Evolutionary conservation across 2,888 invertebrate species (phyloP).

Genomic region (Nemotelus nigrinus): DNA sequence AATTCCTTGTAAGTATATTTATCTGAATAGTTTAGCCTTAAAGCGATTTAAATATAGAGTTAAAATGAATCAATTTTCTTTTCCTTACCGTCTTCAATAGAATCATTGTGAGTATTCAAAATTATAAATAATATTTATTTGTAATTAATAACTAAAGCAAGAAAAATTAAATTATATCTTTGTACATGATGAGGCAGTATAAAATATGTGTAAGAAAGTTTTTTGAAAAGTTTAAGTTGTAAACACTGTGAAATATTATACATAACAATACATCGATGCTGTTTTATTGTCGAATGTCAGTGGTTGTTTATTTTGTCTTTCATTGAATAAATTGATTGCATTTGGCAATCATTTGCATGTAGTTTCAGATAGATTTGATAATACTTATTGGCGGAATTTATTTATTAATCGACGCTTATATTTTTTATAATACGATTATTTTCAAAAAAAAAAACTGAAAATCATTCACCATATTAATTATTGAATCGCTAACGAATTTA

Average conservation of each 20-base stretch:
- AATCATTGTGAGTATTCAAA: constrained; percentile 38
- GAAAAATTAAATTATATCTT: constrained; percentile 41
- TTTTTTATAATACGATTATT: no score
- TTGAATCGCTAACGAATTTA: no score
- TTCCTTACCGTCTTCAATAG: constrained; percentile 24
- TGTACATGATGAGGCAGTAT: constrained; percentile 35
- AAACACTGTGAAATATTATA: constrained; percentile 37
- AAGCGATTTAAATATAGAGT: constrained; percentile 20
- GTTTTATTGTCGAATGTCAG: constrained; percentile 29
- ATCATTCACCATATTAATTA: no score
- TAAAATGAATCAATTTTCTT: constrained; percentile 37
- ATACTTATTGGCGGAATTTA: no score
- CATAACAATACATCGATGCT: constrained; percentile 37
- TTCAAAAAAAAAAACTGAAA: no score
- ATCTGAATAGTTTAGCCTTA: constrained; percentile 40
- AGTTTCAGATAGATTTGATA: no score
- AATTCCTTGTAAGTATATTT: constrained; percentile 40
- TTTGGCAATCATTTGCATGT: no score
- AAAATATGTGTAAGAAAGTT: constrained; percentile 32
- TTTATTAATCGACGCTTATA: no score
- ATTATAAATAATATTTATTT: constrained; percentile 48
- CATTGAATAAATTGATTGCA: no score
- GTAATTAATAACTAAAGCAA: constrained; percentile 44
- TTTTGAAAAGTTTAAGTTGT: constrained; percentile 34
- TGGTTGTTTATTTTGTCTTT: background rate